A percentile compares a stretch with the other conserved stretches of the same genome.
Evolutionary conservation across 2,888 invertebrate genomes (phyloP).

Genomic region (Torymus aiolomorphi): DNA sequence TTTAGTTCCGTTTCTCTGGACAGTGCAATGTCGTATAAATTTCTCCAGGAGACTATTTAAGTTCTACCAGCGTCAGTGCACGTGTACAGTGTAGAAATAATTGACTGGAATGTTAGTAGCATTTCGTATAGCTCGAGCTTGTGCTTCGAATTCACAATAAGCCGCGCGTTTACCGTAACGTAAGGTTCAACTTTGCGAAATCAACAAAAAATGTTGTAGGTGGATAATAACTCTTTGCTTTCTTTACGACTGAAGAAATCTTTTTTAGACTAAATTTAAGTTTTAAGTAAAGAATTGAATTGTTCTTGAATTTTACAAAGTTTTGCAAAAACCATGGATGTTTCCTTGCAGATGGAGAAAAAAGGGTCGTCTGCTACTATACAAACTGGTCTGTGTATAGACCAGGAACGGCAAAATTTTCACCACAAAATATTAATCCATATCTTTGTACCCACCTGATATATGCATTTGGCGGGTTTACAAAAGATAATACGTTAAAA

Average conservation of each 20-base stretch:
- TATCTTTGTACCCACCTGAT: constrained; percentile 95
- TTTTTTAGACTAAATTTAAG: no score
- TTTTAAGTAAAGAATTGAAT: no score
- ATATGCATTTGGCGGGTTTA: constrained; percentile 95
- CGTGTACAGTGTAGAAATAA: constrained; percentile 43
- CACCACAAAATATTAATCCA: constrained; percentile 95
- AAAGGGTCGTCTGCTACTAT: constrained; percentile 92
- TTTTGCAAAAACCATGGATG: no score
- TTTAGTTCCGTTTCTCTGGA: constrained; percentile 29
- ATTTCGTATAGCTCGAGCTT: constrained; percentile 25
- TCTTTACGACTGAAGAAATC: constrained; percentile 16
- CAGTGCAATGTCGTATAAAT: constrained; percentile 19
- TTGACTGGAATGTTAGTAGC: constrained; percentile 41
- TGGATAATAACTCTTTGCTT: background rate
- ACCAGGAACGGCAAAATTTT: constrained; percentile 92
- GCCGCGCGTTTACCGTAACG: background rate
- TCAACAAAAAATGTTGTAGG: constrained; percentile 4
- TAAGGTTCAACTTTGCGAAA: constrained; percentile 21
- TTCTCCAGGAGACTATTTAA: constrained; percentile 32
- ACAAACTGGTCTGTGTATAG: constrained; percentile 96
- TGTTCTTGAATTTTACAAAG: background rate
- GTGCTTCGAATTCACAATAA: constrained; percentile 36
- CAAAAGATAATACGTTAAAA: constrained; percentile 92
- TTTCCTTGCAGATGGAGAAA: constrained; percentile 77
- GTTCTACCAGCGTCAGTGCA: constrained; percentile 25